Percentiles rank a stretch among this genome's conserved stretches.
These are phyloP conservation scores for Sinocyclocheilus anophthalmus DNA, from an alignment of 2,113 vertebrate species.

Conservation along the genomic window DNA sequence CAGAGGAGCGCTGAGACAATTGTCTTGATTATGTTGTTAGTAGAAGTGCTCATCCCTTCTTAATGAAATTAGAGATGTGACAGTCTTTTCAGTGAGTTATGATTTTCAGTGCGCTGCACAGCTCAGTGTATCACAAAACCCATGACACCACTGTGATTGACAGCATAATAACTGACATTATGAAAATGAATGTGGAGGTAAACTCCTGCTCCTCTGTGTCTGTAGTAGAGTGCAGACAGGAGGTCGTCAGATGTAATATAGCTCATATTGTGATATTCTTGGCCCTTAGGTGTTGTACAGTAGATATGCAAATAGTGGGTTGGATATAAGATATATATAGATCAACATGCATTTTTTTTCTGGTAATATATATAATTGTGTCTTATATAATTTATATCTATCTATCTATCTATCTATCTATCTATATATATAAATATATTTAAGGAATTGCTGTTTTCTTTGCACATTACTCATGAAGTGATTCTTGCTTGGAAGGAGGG, in stretches of 20 bases:
- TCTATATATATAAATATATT: too few species aligned
- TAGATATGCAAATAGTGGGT: neutral
- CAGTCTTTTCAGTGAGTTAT: slow-evolving; percentile 56
- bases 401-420: too few species aligned
- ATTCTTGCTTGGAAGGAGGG: too few species aligned
- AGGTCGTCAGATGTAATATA: neutral
- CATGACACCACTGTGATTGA: slow-evolving; percentile 39
- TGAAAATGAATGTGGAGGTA: slow-evolving; percentile 40
- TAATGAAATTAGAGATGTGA: slow-evolving; percentile 67
- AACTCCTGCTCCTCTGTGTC: neutral
- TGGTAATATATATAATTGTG: neutral
- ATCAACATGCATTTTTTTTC: neutral
- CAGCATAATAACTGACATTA: slow-evolving; percentile 39
- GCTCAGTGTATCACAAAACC: slow-evolving; percentile 29
- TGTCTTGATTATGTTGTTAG: slow-evolving; percentile 70
- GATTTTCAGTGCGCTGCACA: slow-evolving; percentile 17
- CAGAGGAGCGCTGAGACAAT: slow-evolving; percentile 63
- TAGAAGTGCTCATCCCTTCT: slow-evolving; percentile 63
- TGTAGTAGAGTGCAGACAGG: neutral
- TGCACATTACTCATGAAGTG: neutral
- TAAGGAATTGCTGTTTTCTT: too few species aligned
- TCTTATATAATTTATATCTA: too few species aligned
- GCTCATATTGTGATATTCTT: neutral
- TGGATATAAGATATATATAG: neutral
- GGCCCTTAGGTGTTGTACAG: neutral